Percentiles rank a stretch among this genome's conserved stretches.
Conservation (phyloP, 2,797 vertebrate species). For the Lacerta viridis region DNA sequence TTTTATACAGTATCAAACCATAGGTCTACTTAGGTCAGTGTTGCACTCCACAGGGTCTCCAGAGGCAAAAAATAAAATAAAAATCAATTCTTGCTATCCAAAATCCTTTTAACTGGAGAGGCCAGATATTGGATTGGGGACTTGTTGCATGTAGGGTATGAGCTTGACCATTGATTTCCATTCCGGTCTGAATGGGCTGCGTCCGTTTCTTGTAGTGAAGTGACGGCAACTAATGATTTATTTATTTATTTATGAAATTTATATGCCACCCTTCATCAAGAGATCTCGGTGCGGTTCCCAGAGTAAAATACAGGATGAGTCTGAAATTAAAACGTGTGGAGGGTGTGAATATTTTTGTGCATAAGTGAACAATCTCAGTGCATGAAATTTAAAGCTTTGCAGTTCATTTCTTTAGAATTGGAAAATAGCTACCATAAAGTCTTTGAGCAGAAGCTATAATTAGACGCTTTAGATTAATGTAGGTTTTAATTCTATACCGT, state of each 20-base stretch:
- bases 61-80: not conserved
- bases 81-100: not conserved
- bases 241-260: no score
- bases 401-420: conserved; percentile 63
- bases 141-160: no score
- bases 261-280: no score
- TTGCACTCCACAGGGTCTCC: not conserved
- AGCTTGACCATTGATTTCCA: not conserved
- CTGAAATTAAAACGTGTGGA: not conserved
- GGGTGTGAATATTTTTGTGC: not conserved
- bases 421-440: conserved; percentile 60
- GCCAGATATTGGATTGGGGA: not conserved
- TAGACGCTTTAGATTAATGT: conserved; percentile 48
- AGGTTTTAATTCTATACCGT: conserved; percentile 7
- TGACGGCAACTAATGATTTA: not conserved
- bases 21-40: no score
- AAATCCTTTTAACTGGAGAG: not conserved
- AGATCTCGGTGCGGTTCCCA: no score
- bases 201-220: not conserved
- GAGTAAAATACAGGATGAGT: not conserved
- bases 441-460: conserved; percentile 62
- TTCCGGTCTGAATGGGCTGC: not conserved
- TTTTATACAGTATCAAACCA: no score
- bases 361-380: conserved; percentile 46
- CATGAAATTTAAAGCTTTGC: conserved; percentile 66